Evolutionary conservation across 2,888 invertebrate species (phyloP), one percentile per base, ranked within the genome.

Genomic region (Lucinisca nassula): DNA sequence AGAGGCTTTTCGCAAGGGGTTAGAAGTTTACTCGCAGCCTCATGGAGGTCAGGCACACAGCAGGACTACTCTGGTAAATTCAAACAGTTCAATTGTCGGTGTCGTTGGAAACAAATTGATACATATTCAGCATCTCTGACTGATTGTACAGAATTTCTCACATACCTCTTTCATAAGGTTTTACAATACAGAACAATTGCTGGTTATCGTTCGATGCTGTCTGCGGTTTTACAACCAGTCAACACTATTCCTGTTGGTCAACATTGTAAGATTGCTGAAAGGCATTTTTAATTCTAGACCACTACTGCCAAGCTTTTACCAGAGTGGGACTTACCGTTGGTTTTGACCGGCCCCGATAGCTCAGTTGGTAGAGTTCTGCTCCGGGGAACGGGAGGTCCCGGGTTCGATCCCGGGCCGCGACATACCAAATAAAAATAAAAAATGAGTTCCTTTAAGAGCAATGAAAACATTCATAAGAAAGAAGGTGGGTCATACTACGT

Each of bases 201-300:
- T 79, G 78, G 74, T 21, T 84, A 79, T 35, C 73, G 79, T 61
- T 79, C 79, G 30, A 84, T 79, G 84, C 24, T 84, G 1, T 77
- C 82, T 51, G 77, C 79, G 17, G 82, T 85, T 35, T 49, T 85
- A 40, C 21, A 72, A n/a, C 79, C 78, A n/a, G 78, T 85, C 14
- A 58, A 82, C 0, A 82, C 61, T 30, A 74, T 70, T 38, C 55
- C 76, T 24, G 40, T 80, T 6, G 84, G 84, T 12, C 82, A 81
- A 45, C 85, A 51, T 84, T 24, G 79, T 85, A 3, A 35, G 80
- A 14, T 58, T 85, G 32, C 27, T 84, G 0, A 83, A 55, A 58
- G 84, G 40, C 17, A 76, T 87, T 17, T 87, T 87, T 40, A 87
- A 87, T 75, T 80, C 82, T 76, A n/a, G 84, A 27, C 84, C 87